Evolutionary conservation across 2,113 vertebrate genomes (phyloP).

Genomic region (Hylia prasina): DNA sequence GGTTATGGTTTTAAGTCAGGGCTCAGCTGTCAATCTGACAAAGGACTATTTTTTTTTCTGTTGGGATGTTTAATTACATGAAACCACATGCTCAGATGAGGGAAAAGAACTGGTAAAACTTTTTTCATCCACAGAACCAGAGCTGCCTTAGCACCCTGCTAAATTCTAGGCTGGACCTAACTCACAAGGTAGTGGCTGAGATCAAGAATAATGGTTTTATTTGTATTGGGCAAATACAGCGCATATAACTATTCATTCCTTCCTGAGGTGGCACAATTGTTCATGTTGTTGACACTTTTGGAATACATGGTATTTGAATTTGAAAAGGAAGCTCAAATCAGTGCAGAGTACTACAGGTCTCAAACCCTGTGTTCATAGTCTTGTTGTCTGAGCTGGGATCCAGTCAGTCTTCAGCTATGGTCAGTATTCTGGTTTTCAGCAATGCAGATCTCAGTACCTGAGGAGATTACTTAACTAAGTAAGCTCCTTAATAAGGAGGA

Average conservation of each 20-base stretch:
- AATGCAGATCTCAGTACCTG: not conserved
- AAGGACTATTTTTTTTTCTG: not conserved
- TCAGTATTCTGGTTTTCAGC: not conserved
- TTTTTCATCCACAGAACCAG: not conserved
- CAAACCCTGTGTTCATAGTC: not conserved
- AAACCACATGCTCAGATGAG: not conserved
- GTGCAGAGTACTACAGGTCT: not conserved
- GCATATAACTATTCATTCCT: not conserved
- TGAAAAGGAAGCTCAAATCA: not conserved
- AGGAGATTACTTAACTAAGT: not conserved
- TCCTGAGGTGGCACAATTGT: not conserved
- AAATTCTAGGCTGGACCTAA: not conserved
- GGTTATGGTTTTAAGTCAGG: constrained; percentile 7
- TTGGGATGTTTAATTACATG: not conserved
- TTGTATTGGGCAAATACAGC: not conserved
- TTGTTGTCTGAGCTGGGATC: not conserved
- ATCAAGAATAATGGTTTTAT: not conserved
- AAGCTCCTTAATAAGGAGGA: not conserved
- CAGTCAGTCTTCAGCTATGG: not conserved
- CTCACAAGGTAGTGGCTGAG: not conserved
- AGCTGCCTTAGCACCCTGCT: not conserved
- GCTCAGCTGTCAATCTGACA: not conserved
- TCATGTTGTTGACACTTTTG: not conserved
- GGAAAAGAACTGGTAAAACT: not conserved
- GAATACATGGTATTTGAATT: not conserved